A percentile compares a stretch with the other conserved stretches of the same genome.
Evolutionary conservation across 2,888 invertebrate genomes (phyloP).

Genomic region (Amitus sp.): DNA sequence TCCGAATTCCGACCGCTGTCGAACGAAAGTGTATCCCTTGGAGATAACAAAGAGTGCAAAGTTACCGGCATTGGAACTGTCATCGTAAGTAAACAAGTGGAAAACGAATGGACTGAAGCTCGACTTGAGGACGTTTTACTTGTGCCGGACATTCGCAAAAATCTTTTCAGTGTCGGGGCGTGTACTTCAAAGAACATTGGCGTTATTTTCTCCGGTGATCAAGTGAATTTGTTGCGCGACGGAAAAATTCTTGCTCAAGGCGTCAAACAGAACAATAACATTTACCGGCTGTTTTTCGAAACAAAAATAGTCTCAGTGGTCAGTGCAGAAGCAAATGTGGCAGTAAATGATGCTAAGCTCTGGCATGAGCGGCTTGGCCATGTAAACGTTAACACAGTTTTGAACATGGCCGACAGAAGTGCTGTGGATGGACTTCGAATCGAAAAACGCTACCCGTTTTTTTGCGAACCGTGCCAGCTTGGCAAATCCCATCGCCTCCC

Average conservation of each 20-base stretch:
- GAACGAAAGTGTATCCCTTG: conserved; percentile 17
- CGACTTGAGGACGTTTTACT: conserved; percentile 20
- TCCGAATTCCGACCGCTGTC: too few relatives aligned
- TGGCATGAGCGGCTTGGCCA: conserved; percentile 43
- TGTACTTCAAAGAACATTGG: conserved; percentile 10
- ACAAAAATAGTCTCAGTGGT: neutral
- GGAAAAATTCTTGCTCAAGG: neutral
- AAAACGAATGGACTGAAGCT: conserved; percentile 10
- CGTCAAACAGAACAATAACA: conserved; percentile 5
- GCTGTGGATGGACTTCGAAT: conserved; percentile 15
- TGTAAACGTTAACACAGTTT: conserved; percentile 24
- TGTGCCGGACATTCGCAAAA: conserved; percentile 20
- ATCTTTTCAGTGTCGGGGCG: conserved; percentile 23
- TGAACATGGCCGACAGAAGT: neutral
- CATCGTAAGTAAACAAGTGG: conserved; percentile 2
- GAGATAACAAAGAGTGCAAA: conserved; percentile 12
- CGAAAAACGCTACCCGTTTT: neutral
- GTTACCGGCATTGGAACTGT: conserved; percentile 17
- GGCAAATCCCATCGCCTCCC: conserved; percentile 49
- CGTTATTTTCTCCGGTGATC: conserved; percentile 5
- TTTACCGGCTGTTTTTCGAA: neutral
- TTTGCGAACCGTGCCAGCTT: conserved; percentile 43
- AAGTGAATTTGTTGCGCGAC: neutral
- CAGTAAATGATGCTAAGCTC: too few relatives aligned
- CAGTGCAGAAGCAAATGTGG: conserved; percentile 21